phyloP scores from a whole-genome alignment of 2,888 invertebrate genomes.

The Adineta ricciae region DNA sequence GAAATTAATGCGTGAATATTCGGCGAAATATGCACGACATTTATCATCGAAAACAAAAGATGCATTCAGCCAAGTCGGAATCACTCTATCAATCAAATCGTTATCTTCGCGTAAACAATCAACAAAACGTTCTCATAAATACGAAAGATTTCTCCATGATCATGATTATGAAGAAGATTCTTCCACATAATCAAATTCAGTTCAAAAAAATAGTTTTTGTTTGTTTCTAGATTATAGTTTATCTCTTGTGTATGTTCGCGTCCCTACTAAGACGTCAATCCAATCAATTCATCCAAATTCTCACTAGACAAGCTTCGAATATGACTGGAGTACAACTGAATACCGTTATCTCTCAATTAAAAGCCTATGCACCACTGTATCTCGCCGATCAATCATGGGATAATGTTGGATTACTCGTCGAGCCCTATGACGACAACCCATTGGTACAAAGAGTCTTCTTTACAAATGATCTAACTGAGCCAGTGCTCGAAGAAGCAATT shows the following conservation, averaged over 20 bases:
- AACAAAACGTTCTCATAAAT: background rate
- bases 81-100: background rate
- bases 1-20: background rate
- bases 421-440: slow-evolving; percentile 57
- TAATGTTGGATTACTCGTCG: slow-evolving; percentile 80
- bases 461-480: slow-evolving; percentile 83
- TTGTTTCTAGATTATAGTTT: background rate
- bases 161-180: background rate
- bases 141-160: background rate
- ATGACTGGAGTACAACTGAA: slow-evolving; percentile 21
- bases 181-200: background rate
- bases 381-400: slow-evolving; percentile 61
- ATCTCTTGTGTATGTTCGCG: background rate
- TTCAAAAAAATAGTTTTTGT: background rate
- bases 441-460: slow-evolving; percentile 59
- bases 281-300: background rate
- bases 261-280: background rate
- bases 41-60: background rate
- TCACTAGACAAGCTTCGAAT: background rate
- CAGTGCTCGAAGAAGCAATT: slow-evolving; percentile 68
- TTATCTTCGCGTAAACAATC: background rate
- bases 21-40: background rate
- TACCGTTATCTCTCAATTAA: slow-evolving; percentile 22
- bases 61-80: background rate
- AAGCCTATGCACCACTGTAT: slow-evolving; percentile 22